phyloP scores from a whole-genome alignment of 2,113 vertebrate species.

The Bubo scandiacus region DNA sequence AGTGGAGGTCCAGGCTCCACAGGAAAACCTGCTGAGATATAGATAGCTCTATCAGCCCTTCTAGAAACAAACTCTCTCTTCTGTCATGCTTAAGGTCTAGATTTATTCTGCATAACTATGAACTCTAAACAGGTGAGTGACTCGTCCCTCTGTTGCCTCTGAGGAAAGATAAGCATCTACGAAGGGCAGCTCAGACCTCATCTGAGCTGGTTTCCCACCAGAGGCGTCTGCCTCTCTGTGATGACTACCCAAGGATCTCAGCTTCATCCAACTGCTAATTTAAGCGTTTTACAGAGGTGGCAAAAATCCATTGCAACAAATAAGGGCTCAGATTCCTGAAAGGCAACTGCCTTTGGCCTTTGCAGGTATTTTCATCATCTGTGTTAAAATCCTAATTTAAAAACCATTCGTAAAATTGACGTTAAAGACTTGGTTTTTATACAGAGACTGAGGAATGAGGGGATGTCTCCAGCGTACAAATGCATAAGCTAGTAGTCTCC shows the following conservation, averaged over 20 bases:
- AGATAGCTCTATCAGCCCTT: not conserved
- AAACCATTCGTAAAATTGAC: not conserved
- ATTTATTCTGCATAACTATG: not conserved
- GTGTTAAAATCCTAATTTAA: not conserved
- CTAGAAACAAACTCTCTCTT: not conserved
- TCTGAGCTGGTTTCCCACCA: not conserved
- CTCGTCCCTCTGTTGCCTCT: not conserved
- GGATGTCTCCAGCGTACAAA: not conserved
- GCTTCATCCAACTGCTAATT: not conserved
- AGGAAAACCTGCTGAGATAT: not conserved
- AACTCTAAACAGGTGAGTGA: not conserved
- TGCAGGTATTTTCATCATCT: not conserved
- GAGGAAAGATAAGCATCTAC: not conserved
- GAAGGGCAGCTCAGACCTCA: not conserved
- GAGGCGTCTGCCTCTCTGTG: not conserved
- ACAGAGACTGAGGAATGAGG: not conserved
- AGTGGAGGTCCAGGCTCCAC: not conserved
- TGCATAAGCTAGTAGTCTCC: not conserved
- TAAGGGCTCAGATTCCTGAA: not conserved
- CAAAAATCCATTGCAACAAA: not conserved
- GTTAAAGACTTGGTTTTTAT: not conserved
- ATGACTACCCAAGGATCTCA: not conserved
- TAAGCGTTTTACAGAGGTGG: not conserved
- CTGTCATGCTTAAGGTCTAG: not conserved
- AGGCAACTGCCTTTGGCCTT: not conserved